These are phyloP conservation scores for Fistularia commersonii DNA, from an alignment of 2,797 vertebrate genomes.

Conservation along the genomic window DNA sequence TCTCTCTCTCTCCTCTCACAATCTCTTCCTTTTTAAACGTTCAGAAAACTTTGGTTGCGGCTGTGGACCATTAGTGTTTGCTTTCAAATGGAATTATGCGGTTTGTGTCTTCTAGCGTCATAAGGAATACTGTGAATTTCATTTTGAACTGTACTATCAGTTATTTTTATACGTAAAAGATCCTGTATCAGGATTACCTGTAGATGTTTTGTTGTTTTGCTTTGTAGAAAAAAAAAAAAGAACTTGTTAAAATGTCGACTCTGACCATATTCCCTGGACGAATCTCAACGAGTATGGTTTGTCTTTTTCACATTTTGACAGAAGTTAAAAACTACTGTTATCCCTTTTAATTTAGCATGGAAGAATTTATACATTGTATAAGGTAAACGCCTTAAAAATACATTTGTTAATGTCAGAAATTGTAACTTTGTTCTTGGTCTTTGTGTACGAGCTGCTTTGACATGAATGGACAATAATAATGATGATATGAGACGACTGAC, in stretches of 20 bases:
- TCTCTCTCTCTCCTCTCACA: slow-evolving; percentile 9
- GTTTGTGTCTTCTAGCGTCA: slow-evolving; percentile 83
- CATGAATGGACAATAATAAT: slow-evolving; percentile 33
- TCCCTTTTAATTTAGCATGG: slow-evolving; percentile 90
- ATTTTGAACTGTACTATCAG: slow-evolving; percentile 98
- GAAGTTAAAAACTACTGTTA: slow-evolving; percentile 73
- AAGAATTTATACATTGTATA: slow-evolving; percentile 94
- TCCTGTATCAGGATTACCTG: slow-evolving; percentile 97
- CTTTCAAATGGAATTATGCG: slow-evolving; percentile 59
- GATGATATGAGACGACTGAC: slow-evolving; percentile 13
- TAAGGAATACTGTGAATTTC: slow-evolving; percentile 97
- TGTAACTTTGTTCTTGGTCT: slow-evolving; percentile 60
- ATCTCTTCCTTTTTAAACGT: slow-evolving; percentile 29
- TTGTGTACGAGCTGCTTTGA: slow-evolving; percentile 48
- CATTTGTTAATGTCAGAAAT: slow-evolving; percentile 75
- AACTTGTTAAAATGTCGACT: slow-evolving; percentile 74
- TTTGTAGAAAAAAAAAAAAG: slow-evolving; percentile 64
- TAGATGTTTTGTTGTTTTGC: slow-evolving; percentile 55
- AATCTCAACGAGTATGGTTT: slow-evolving; percentile 60
- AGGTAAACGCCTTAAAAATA: slow-evolving; percentile 79
- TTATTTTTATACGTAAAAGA: slow-evolving; percentile 77
- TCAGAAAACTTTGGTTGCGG: slow-evolving; percentile 40
- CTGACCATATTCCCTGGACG: slow-evolving; percentile 83
- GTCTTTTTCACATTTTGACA: slow-evolving; percentile 73
- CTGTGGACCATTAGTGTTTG: slow-evolving; percentile 66